A percentile compares a stretch with the other conserved stretches of the same genome.
Evolutionary conservation across 2,113 vertebrate species (phyloP).

Genomic region (Microtus oregoni): DNA sequence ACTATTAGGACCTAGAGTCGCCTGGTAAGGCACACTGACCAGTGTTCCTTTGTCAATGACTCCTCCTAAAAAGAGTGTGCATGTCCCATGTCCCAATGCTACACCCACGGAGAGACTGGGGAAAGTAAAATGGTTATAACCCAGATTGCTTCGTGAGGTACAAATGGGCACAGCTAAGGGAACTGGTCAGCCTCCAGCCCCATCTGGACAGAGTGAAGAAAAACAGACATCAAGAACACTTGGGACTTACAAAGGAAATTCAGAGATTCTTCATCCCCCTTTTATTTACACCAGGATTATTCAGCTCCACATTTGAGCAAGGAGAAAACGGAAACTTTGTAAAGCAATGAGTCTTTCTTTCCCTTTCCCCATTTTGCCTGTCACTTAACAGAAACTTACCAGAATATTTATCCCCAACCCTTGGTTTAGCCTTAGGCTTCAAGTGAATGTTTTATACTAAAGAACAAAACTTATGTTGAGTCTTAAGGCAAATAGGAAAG

Average conservation of each 20-base stretch:
- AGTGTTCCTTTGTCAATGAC: background rate
- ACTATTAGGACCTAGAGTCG: background rate
- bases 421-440: background rate
- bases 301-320: constrained; percentile 6
- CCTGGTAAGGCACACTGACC: background rate
- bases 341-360: background rate
- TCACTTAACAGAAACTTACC: background rate
- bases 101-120: background rate
- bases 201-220: background rate
- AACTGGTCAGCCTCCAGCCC: background rate
- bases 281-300: constrained; percentile 5
- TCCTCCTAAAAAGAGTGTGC: constrained; percentile 1
- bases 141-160: background rate
- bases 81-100: background rate
- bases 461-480: background rate
- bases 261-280: background rate
- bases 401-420: background rate
- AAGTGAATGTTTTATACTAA: background rate
- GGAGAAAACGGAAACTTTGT: constrained; percentile 38
- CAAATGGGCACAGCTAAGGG: background rate
- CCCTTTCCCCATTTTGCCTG: background rate
- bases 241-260: background rate
- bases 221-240: background rate
- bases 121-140: background rate
- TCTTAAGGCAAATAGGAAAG: constrained; percentile 48